Percentiles rank a stretch among this genome's conserved stretches.
Conservation (phyloP, 2,113 vertebrate species). For the Paracanthobrama guichenoti region DNA sequence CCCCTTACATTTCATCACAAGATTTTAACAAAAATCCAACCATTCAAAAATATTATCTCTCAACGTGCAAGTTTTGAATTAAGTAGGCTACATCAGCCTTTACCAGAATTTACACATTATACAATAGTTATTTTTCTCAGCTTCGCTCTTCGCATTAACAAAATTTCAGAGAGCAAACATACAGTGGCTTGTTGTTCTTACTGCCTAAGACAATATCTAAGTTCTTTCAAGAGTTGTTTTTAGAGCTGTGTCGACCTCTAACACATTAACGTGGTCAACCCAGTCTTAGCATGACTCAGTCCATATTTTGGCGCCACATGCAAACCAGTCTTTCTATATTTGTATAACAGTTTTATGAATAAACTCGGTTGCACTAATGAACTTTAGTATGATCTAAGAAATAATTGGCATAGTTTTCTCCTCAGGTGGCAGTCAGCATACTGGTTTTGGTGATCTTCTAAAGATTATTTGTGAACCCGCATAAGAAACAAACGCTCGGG, state of each 20-base stretch:
- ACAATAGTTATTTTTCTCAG: not conserved
- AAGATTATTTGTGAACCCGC: not conserved
- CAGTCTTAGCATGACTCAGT: slow-evolving; percentile 1
- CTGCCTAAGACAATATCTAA: not conserved
- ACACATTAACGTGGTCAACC: not conserved
- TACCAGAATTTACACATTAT: not conserved
- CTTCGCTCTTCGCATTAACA: not conserved
- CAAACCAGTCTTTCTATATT: slow-evolving; percentile 20
- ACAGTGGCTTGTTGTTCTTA: not conserved
- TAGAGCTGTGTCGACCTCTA: not conserved
- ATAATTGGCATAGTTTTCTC: not conserved
- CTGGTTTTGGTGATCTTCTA: slow-evolving; percentile 3
- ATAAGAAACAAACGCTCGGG: not conserved
- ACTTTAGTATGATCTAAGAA: not conserved
- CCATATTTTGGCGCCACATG: not conserved
- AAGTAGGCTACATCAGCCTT: not conserved
- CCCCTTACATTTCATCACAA: not conserved
- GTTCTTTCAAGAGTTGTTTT: not conserved
- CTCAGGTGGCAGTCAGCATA: not conserved
- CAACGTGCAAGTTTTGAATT: not conserved
- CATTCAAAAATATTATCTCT: not conserved
- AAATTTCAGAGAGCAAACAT: not conserved
- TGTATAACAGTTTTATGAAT: slow-evolving; percentile 7
- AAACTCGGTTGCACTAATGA: not conserved
- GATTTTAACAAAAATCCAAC: not conserved